Evolutionary conservation across 2,888 invertebrate genomes (phyloP).

Genomic region (Oxystoma pomonae): DNA sequence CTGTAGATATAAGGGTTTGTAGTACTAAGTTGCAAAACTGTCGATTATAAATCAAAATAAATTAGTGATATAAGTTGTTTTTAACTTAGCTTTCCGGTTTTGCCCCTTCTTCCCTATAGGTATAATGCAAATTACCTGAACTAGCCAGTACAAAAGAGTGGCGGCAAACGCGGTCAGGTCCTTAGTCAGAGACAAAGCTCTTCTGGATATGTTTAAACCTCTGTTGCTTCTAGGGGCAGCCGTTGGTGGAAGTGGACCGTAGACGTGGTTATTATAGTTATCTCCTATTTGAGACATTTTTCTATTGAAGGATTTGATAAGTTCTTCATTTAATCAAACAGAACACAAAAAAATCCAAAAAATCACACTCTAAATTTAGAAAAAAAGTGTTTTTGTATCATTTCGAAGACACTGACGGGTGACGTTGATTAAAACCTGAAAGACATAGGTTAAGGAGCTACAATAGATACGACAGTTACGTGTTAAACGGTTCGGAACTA

Average conservation of each 20-base stretch:
- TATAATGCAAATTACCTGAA: not conserved
- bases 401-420: no score
- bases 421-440: no score
- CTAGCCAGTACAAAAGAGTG: not conserved
- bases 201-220: not conserved
- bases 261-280: not conserved
- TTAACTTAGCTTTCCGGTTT: no score
- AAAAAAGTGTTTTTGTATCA: not conserved
- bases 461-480: no score
- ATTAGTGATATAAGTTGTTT: no score
- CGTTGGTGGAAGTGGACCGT: not conserved
- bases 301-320: no score
- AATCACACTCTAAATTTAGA: not conserved
- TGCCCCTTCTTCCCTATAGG: no score
- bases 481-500: no score
- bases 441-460: no score
- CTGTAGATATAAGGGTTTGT: no score
- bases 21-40: no score
- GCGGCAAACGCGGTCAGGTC: not conserved
- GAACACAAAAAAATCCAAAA: not conserved
- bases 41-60: no score
- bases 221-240: not conserved
- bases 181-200: not conserved
- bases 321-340: not conserved
- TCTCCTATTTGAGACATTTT: not conserved